phyloP scores from a whole-genome alignment of 2,888 invertebrate species.

The Dynastes tityus region DNA sequence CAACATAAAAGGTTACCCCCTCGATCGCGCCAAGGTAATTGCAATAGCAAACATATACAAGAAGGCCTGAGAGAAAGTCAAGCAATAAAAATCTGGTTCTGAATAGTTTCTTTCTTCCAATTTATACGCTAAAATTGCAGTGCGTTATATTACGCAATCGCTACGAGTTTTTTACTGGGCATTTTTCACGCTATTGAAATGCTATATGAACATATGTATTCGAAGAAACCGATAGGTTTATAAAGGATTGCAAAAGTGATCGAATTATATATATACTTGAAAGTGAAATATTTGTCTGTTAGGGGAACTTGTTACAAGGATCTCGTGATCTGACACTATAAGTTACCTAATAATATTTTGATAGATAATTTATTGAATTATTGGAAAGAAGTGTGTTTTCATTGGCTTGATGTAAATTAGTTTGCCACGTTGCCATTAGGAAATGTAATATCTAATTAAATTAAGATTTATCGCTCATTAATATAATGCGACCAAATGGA shows the following conservation, averaged over 20 bases:
- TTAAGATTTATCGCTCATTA: too few relatives aligned
- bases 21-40: too few relatives aligned
- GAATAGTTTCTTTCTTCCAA: not conserved
- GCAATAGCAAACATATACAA: not conserved
- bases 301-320: not conserved
- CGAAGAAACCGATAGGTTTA: not conserved
- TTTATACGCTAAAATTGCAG: constrained; percentile 1
- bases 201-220: not conserved
- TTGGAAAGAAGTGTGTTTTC: too few relatives aligned
- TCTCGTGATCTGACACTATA: not conserved
- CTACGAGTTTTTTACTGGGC: not conserved
- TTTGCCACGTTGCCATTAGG: too few relatives aligned
- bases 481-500: too few relatives aligned
- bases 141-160: not conserved
- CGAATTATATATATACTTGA: not conserved
- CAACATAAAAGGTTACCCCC: constrained; percentile 4
- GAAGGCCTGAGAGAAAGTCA: constrained; percentile 7
- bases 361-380: too few relatives aligned
- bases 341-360: not conserved
- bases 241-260: constrained; percentile 1
- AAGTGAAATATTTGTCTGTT: not conserved
- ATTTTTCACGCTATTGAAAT: constrained; percentile 3
- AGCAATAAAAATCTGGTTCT: constrained; percentile 13
- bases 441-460: too few relatives aligned
- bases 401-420: too few relatives aligned